Percentiles rank a stretch among this genome's conserved stretches.
Conservation (phyloP, 2,888 invertebrate genomes). For the Microctonus hyperodae region DNA sequence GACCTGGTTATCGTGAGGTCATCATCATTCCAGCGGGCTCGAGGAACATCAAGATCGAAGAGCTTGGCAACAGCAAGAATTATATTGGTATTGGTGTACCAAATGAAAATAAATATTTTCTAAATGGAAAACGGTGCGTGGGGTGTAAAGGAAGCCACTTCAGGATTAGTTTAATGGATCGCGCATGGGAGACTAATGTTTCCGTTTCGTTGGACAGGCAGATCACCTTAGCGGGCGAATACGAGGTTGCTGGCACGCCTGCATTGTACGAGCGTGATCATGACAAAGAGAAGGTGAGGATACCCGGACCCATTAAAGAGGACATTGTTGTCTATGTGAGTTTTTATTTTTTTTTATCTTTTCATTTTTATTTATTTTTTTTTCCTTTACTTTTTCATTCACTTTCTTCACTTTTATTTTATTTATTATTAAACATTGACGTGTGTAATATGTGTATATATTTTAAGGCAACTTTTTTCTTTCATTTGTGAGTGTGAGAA, state of each 20-base stretch:
- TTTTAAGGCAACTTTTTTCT: not conserved
- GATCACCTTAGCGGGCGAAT: constrained; percentile 62
- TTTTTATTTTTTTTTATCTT: too few relatives aligned
- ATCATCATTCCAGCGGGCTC: constrained; percentile 69
- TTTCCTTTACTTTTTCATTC: not conserved
- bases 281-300: constrained; percentile 67
- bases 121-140: constrained; percentile 71
- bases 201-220: constrained; percentile 50
- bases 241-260: constrained; percentile 63
- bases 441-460: not conserved
- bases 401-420: not conserved
- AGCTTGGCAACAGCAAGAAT: constrained; percentile 61
- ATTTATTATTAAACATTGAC: too few relatives aligned
- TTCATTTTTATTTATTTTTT: not conserved
- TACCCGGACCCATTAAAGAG: constrained; percentile 71
- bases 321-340: constrained; percentile 69
- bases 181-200: constrained; percentile 35
- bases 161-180: constrained; percentile 24
- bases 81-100: constrained; percentile 67
- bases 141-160: constrained; percentile 40
- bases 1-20: constrained; percentile 68
- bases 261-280: constrained; percentile 65
- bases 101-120: constrained; percentile 65
- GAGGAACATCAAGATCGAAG: constrained; percentile 69
- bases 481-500: not conserved